A percentile compares a stretch with the other conserved stretches of the same genome.
phyloP scores from a whole-genome alignment of 2,888 invertebrate species.

The Nowickia ferox region DNA sequence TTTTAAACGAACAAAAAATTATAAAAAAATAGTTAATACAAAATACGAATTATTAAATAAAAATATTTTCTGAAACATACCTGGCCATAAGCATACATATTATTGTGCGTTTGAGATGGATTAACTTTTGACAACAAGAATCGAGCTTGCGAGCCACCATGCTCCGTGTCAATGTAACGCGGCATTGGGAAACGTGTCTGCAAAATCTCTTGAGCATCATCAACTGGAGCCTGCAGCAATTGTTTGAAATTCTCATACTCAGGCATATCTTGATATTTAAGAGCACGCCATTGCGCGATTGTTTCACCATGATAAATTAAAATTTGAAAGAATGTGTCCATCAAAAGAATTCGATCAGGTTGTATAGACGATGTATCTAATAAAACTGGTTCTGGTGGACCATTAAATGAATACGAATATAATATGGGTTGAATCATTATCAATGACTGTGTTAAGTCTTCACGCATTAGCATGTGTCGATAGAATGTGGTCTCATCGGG shows the following conservation, averaged over 20 bases:
- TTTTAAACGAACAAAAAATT: conserved; percentile 65
- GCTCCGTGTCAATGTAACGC: conserved; percentile 99
- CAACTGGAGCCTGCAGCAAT: conserved; percentile 94
- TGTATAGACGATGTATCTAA: conserved; percentile 99
- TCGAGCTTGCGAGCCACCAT: conserved; percentile 99
- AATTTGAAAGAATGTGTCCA: conserved; percentile 99
- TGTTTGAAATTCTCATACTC: conserved; percentile 99
- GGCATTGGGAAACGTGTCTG: conserved; percentile 99
- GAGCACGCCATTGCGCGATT: conserved; percentile 97
- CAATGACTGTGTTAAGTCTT: conserved; percentile 97
- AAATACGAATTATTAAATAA: conserved; percentile 38
- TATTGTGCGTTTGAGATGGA: conserved; percentile 99
- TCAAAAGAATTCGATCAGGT: conserved; percentile 97
- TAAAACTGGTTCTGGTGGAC: conserved; percentile 98
- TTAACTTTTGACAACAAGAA: conserved; percentile 99
- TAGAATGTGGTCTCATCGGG: conserved; percentile 99
- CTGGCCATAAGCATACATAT: conserved; percentile 97
- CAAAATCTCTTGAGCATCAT: conserved; percentile 98
- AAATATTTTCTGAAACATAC: conserved; percentile 76
- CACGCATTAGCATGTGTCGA: conserved; percentile 98
- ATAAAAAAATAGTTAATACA: conserved; percentile 67
- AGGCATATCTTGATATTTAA: conserved; percentile 97
- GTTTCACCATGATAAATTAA: conserved; percentile 99
- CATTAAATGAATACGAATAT: conserved; percentile 99
- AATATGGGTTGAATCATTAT: conserved; percentile 99